These are phyloP conservation scores for Himalopsyche tibetana DNA, from an alignment of 2,888 invertebrate species.

Conservation along the genomic window DNA sequence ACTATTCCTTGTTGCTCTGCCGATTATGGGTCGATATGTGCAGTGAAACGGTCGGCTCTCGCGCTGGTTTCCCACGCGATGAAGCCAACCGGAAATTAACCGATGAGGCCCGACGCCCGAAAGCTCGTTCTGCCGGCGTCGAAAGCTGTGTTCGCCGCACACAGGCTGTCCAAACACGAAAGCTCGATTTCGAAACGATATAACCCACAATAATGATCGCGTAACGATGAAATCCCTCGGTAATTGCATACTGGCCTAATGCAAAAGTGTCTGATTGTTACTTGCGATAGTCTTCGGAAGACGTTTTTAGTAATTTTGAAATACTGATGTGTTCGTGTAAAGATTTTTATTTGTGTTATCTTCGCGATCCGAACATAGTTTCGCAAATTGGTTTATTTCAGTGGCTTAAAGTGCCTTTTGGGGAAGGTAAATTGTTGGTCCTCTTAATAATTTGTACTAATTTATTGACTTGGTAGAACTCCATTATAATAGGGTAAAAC, in stretches of 20 bases:
- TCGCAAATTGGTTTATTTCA: no score
- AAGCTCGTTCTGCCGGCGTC: background rate
- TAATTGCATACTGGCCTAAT: constrained; percentile 3
- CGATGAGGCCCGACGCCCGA: constrained; percentile 13
- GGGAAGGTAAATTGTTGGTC: no score
- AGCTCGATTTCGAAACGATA: background rate
- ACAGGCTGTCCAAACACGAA: constrained; percentile 19
- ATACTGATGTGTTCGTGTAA: background rate
- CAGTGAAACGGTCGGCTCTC: background rate
- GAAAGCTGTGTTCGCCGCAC: background rate
- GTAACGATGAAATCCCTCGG: background rate
- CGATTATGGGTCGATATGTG: background rate
- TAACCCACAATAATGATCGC: background rate
- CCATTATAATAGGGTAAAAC: no score
- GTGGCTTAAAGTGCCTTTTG: no score
- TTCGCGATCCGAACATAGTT: no score
- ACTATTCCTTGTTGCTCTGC: no score
- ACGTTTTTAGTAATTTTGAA: background rate
- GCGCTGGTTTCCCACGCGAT: constrained; percentile 16
- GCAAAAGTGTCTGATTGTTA: background rate
- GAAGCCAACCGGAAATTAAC: constrained; percentile 20
- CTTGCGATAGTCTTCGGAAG: background rate
- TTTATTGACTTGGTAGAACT: no score
- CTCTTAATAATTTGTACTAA: no score
- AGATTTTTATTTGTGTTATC: background rate